These are phyloP conservation scores for Mechanitis mazaeus DNA, from an alignment of 2,888 invertebrate genomes.

Conservation along the genomic window DNA sequence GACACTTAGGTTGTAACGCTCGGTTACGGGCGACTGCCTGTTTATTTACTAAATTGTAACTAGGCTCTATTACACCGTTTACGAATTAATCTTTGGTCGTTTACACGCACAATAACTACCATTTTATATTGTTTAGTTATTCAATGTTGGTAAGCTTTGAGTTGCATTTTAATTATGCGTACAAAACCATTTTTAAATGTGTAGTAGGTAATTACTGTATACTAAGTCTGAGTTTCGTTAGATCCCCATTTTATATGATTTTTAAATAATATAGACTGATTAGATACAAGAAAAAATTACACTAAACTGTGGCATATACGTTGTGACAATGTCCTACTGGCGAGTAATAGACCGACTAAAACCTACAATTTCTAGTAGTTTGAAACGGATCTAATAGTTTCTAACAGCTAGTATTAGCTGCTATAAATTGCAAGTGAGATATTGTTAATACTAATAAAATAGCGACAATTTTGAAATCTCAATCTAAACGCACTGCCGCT, in stretches of 20 bases:
- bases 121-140: slow-evolving; percentile 8
- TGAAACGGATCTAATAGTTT: slow-evolving; percentile 4
- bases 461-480: slow-evolving; percentile 46
- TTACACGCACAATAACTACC: slow-evolving; percentile 18
- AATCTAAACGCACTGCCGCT: slow-evolving; percentile 48
- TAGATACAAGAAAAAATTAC: too few relatives aligned
- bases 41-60: slow-evolving; percentile 60
- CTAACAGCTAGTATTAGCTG: too few relatives aligned
- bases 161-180: background rate
- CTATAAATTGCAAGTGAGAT: slow-evolving; percentile 4
- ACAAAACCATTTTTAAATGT: background rate
- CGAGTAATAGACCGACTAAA: too few relatives aligned
- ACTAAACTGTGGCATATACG: background rate
- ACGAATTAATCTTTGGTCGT: slow-evolving; percentile 45
- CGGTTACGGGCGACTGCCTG: slow-evolving; percentile 48
- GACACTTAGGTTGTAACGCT: slow-evolving; percentile 63
- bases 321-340: too few relatives aligned
- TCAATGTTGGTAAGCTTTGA: background rate
- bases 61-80: slow-evolving; percentile 52
- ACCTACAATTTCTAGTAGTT: background rate
- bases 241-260: too few relatives aligned
- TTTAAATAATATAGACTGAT: too few relatives aligned
- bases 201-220: slow-evolving; percentile 6
- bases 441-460: slow-evolving; percentile 18
- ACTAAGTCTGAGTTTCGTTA: background rate